Evolutionary conservation across 2,113 vertebrate species (phyloP).

Genomic region (Eulemur rufifrons): DNA sequence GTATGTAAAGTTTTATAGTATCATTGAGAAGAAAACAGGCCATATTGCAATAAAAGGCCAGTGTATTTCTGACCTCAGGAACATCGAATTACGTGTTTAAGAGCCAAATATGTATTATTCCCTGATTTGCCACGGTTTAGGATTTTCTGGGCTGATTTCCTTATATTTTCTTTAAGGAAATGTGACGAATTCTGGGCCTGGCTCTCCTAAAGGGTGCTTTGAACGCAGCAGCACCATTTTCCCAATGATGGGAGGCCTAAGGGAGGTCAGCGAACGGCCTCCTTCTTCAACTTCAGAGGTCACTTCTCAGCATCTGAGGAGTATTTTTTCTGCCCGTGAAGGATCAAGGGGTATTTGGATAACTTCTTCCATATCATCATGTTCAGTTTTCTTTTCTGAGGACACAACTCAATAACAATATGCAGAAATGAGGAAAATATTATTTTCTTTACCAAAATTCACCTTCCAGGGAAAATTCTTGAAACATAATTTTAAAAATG

Average conservation of each 20-base stretch:
- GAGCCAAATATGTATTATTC: background rate
- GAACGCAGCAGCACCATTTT: background rate
- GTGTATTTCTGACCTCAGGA: background rate
- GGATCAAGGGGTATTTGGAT: background rate
- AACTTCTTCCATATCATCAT: background rate
- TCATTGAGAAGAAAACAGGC: background rate
- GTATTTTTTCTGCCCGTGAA: background rate
- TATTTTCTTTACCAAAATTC: background rate
- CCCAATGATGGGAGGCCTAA: too few relatives aligned
- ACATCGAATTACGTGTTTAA: background rate
- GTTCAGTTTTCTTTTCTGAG: background rate
- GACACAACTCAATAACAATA: background rate
- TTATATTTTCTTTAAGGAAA: background rate
- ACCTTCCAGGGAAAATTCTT: background rate
- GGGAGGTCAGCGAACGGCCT: accelerated
- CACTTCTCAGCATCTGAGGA: background rate
- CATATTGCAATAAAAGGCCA: background rate
- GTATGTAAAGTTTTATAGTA: background rate
- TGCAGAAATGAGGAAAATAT: background rate
- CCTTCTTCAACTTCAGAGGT: background rate
- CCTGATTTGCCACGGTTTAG: background rate
- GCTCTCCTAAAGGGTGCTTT: background rate
- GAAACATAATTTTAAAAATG: background rate
- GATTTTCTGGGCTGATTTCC: background rate
- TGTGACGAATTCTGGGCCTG: too few relatives aligned